Evolutionary conservation across 2,888 invertebrate species (phyloP).

Genomic region (Cosmorhoe ocellata): DNA sequence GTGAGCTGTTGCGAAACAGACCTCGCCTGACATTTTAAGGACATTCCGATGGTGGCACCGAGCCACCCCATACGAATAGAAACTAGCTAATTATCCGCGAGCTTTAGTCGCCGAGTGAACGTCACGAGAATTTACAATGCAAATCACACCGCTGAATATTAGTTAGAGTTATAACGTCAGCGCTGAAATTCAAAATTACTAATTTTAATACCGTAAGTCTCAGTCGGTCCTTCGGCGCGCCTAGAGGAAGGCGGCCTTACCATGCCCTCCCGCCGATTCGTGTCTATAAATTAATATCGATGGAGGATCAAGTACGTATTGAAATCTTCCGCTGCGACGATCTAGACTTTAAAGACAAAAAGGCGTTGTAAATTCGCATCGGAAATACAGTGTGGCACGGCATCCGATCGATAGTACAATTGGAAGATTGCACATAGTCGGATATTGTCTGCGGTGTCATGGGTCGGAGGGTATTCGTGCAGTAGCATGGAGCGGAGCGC

Average conservation of each 20-base stretch:
- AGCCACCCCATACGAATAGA: constrained; percentile 70
- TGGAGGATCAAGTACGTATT: constrained; percentile 79
- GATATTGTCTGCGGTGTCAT: constrained; percentile 67
- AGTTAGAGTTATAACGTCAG: constrained; percentile 77
- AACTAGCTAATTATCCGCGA: constrained; percentile 80
- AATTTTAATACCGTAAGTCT: constrained; percentile 78
- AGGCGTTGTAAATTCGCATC: constrained; percentile 54
- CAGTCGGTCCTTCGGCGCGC: constrained; percentile 77
- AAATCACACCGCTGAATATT: constrained; percentile 78
- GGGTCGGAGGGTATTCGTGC: constrained; percentile 65
- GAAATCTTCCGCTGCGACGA: constrained; percentile 44
- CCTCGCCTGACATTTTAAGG: constrained; percentile 60
- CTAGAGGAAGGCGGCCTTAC: constrained; percentile 67
- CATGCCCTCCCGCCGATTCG: constrained; percentile 58
- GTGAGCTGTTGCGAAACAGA: constrained; percentile 37
- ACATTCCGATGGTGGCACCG: constrained; percentile 56
- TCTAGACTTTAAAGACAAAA: constrained; percentile 46
- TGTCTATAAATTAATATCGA: constrained; percentile 53
- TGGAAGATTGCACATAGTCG: constrained; percentile 64
- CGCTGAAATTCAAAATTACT: constrained; percentile 79
- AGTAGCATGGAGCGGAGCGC: constrained; percentile 64
- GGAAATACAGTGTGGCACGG: constrained; percentile 61
- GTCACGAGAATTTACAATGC: constrained; percentile 81
- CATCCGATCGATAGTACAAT: constrained; percentile 71
- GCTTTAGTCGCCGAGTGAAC: constrained; percentile 71